Base-by-base conservation (phyloP, 30 jellyfish, hydroid and myxozoan genomes). In the Aurelia aurita region DNA sequence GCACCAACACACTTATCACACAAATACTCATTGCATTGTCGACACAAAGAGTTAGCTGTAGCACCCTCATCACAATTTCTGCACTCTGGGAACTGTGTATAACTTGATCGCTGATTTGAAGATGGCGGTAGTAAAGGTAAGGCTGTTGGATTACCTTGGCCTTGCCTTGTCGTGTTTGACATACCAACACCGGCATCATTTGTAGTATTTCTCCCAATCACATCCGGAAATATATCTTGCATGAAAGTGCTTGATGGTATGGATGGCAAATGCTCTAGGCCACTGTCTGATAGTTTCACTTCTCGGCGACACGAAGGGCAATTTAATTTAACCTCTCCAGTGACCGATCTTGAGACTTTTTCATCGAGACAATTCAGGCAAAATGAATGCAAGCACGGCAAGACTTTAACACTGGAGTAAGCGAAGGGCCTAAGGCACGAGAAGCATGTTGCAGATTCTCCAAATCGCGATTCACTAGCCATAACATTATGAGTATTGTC, bases 301-400 rank as follows among this genome's bases (percentile, higher is more conserved):
- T 94, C 99, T 18, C 99, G 70, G 20, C 88, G 87, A 74, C 99
- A 94, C 45, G 97, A 55, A 20, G 99, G 99, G 70, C 99, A 94
- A 62, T 80, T 68, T 32, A 94, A 65, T 58, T 77, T 80, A 19
- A 88, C 80, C 45, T 94, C 99, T 51, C 97, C 97, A 47, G 78
- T 62, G 21, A 75, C 43, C 22, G 92, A 0, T 44, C 96, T 90
- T 35, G 96, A 34, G 19, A 85, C 95, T 57, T 94, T 78, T 34
- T 94, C 89, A 19, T 94, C 96, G 53, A 94, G 82, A 34, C 99
- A 94, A 74, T 65, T 69, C 74, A 68, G 49, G 84, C 99, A 94
- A 79, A 94, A 94, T 35, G 96, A 84, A 71, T 94, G 99, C 32
- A 94, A 75, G 58, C 99, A 94, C 3, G 99, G 99, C 81, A 94